Percentiles rank a stretch among this genome's conserved stretches.
These are phyloP conservation scores for Caenorhabditis becei DNA, from an alignment of 2,888 invertebrate genomes.

Conservation along the genomic window DNA sequence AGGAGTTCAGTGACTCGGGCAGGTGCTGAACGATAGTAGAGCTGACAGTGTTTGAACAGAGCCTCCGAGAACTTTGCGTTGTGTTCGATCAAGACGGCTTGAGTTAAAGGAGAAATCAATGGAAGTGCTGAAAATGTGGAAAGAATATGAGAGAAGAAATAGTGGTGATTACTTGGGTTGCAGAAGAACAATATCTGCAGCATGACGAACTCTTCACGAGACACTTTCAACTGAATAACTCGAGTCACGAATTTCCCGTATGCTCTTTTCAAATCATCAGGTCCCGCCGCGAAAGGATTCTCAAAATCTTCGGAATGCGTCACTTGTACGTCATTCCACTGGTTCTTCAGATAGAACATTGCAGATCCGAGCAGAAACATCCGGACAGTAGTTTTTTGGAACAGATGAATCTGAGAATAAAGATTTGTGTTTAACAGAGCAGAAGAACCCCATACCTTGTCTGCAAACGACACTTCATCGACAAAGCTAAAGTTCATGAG, in stretches of 20 bases:
- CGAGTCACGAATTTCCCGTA: conserved; percentile 10
- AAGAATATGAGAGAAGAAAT: too few species aligned
- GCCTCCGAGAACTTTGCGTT: neutral
- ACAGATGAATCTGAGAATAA: conserved; percentile 19
- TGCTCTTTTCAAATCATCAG: neutral
- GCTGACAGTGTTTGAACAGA: conserved; percentile 3
- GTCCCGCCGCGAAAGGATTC: conserved; percentile 3
- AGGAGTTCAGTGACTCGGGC: conserved; percentile 32
- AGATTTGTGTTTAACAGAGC: neutral
- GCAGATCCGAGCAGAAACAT: conserved; percentile 3
- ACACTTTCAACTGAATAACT: conserved; percentile 22
- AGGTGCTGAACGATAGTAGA: conserved; percentile 18
- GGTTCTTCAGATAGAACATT: neutral
- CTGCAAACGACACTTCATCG: neutral
- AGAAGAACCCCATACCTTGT: conserved; percentile 16
- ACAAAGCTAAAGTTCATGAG: conserved; percentile 23
- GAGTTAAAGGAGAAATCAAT: too few species aligned
- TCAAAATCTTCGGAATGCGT: conserved; percentile 23
- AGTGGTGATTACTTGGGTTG: conserved; percentile 25
- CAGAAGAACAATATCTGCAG: conserved; percentile 30
- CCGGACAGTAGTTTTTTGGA: conserved; percentile 14
- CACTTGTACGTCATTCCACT: conserved; percentile 11
- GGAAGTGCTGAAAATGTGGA: neutral
- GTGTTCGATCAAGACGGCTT: too few species aligned
- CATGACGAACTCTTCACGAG: conserved; percentile 21